Conservation (phyloP, 2,888 invertebrate species). For the Eupithecia exiguata region DNA sequence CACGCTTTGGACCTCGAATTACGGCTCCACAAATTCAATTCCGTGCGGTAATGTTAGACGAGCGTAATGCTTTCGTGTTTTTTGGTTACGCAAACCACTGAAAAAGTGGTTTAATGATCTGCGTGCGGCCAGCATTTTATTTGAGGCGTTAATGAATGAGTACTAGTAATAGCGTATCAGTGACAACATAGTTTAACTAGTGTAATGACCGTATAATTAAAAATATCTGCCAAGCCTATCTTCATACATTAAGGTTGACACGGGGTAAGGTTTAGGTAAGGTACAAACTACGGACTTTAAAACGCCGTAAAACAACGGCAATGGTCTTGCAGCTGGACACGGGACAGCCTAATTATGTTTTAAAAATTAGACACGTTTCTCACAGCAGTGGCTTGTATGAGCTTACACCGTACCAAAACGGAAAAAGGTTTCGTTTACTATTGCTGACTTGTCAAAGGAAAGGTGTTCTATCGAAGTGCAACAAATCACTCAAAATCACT, state of each 20-base stretch:
- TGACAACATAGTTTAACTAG: slow-evolving; percentile 49
- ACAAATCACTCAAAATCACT: not conserved
- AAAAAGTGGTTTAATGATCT: slow-evolving; percentile 1
- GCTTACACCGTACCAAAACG: not conserved
- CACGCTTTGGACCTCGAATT: too few relatives aligned
- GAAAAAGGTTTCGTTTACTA: not conserved
- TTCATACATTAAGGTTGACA: slow-evolving; percentile 18
- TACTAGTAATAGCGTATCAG: slow-evolving; percentile 52
- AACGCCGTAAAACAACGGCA: not conserved
- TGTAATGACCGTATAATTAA: slow-evolving; percentile 26
- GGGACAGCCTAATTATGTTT: not conserved
- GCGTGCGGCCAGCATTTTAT: slow-evolving; percentile 47
- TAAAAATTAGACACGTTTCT: not conserved
- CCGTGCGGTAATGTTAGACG: too few relatives aligned
- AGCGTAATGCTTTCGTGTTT: not conserved
- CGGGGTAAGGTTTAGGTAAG: not conserved
- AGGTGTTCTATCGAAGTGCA: not conserved
- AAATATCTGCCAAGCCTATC: slow-evolving; percentile 9
- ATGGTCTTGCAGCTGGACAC: not conserved
- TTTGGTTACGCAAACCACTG: not conserved
- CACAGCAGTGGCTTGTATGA: not conserved
- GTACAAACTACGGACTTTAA: not conserved
- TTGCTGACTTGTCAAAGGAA: not conserved
- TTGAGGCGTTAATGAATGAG: slow-evolving; percentile 53
- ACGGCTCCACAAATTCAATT: too few relatives aligned